These are phyloP conservation scores for Columba livia DNA, from an alignment of 2,113 vertebrate species.

Conservation along the genomic window DNA sequence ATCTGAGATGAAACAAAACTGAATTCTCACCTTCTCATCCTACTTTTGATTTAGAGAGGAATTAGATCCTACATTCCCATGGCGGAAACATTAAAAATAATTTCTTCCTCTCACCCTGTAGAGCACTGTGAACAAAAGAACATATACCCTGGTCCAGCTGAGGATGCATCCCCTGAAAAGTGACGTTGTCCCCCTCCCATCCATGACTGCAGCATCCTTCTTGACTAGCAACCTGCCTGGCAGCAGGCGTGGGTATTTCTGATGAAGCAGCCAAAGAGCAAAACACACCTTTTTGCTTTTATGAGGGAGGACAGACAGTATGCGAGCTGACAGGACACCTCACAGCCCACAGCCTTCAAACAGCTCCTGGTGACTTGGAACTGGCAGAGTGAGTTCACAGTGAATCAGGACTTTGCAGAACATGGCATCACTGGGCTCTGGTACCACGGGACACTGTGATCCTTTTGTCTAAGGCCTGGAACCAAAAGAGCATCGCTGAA, in stretches of 20 bases:
- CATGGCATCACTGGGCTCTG: accelerated
- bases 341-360: slow-evolving; percentile 13
- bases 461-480: not conserved
- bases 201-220: accelerated
- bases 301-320: not conserved
- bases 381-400: not conserved
- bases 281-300: not conserved
- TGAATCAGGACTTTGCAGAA: not conserved
- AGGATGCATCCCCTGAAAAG: not conserved
- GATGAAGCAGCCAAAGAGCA: not conserved
- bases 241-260: not conserved
- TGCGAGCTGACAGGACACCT: not conserved
- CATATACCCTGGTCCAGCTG: accelerated
- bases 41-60: slow-evolving; percentile 18
- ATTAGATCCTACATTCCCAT: not conserved
- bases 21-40: not conserved
- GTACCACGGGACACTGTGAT: accelerated
- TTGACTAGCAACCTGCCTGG: not conserved
- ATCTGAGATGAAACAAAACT: slow-evolving; percentile 10
- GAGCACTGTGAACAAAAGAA: not conserved
- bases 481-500: accelerated
- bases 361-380: accelerated
- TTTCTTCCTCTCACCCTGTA: not conserved
- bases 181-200: not conserved
- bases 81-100: not conserved